Evolutionary conservation across 2,888 invertebrate genomes (phyloP), one percentile per base, ranked within the genome.

Genomic region (Aproaerema taeniolella): DNA sequence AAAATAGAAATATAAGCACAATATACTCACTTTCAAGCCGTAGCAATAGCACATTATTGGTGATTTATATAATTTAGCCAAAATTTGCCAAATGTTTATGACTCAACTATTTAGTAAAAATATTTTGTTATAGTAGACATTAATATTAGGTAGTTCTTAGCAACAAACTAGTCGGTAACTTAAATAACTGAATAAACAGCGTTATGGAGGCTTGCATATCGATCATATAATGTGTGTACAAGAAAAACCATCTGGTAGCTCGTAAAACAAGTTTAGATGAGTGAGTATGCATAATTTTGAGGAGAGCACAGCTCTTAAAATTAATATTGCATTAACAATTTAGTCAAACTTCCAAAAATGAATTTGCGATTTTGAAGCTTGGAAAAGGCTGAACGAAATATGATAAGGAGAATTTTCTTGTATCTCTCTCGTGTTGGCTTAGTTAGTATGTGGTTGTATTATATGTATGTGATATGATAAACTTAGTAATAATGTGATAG

Each of bases 21-120:
- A 4, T 6, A 20, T 6, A 20, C 4, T 8, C 4, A 20, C 8
- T 6, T 20, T 20, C 8, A 6, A 8, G 20, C 20, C 20, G 8
- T 8, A 6, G 16, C 15, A n/a, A 8, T 26, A 35, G 25, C 12
- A 36, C 26, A 16, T 36, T 29, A 53, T 57, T 67, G 61, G 59
- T 55, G 51, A 65, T 55, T 62, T 68, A 67, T 78, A 55, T 61
- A 77, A 76, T 44, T 79, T 65, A 60, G 80, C 81, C 81, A 85
- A 83, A 81, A 76, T 74, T 77, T 81, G 83, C 83, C 83, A 85
- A 85, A 85, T 69, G 58, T 53, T 42, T 46, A 58, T 62, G 52
- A 55, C 48, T 53, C 53, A 63, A 59, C 53, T 55, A 68, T 52
- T 53, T 74, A 69, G 62, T 58, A 50, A 54, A 64, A 58, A 58